phyloP scores from a whole-genome alignment of 2,888 invertebrate species.

The Eupithecia inturbata region DNA sequence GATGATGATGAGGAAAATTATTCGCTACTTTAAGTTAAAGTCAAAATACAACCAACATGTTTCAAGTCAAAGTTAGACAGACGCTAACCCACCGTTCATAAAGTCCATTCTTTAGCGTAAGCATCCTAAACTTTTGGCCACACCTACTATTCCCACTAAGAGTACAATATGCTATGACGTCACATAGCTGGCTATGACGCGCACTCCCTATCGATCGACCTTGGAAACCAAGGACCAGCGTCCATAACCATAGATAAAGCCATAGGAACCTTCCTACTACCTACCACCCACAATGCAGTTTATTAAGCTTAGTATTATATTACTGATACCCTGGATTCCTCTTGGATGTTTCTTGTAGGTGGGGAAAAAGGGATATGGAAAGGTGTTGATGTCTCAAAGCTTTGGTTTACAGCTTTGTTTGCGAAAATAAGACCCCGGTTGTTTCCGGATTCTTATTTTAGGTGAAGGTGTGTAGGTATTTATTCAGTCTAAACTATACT shows the following conservation, averaged over 20 bases:
- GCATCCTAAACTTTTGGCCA: slow-evolving; percentile 8
- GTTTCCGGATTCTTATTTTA: too few species aligned
- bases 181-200: slow-evolving; percentile 30
- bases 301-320: neutral
- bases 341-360: neutral
- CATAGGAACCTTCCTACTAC: neutral
- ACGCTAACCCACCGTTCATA: neutral
- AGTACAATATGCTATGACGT: slow-evolving; percentile 22
- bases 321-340: neutral
- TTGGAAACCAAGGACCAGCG: slow-evolving; percentile 48
- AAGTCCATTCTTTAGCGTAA: neutral
- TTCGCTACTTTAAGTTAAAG: neutral
- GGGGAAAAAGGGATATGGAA: neutral
- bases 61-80: too few species aligned
- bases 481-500: neutral
- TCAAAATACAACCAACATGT: neutral
- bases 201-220: slow-evolving; percentile 51
- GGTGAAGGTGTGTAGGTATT: neutral
- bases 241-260: slow-evolving; percentile 34
- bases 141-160: neutral
- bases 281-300: slow-evolving; percentile 29
- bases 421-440: neutral
- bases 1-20: neutral
- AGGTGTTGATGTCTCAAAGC: neutral
- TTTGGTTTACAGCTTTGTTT: neutral